These are phyloP conservation scores for Gasteruption jaculator DNA, from an alignment of 2,888 invertebrate species.

Conservation along the genomic window DNA sequence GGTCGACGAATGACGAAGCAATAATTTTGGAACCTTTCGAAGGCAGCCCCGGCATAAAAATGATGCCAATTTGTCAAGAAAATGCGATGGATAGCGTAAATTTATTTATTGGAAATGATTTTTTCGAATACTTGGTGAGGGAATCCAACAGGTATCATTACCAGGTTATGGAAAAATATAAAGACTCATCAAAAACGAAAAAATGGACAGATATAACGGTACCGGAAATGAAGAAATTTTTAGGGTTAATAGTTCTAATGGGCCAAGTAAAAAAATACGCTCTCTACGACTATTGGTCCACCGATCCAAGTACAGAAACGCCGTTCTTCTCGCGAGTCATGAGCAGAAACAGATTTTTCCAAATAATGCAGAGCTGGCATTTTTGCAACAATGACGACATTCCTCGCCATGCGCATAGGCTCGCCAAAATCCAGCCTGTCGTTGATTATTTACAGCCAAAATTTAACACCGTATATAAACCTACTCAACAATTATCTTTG, in stretches of 20 bases:
- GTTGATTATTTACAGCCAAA: constrained; percentile 18
- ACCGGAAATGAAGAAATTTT: constrained; percentile 22
- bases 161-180: constrained; percentile 18
- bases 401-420: constrained; percentile 14
- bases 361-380: constrained; percentile 20
- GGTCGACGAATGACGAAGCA: constrained; percentile 19
- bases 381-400: constrained; percentile 20
- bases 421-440: constrained; percentile 21
- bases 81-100: constrained; percentile 17
- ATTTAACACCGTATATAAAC: constrained; percentile 23
- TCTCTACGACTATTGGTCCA: constrained; percentile 22
- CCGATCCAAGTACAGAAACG: constrained; percentile 19
- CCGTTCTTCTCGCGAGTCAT: constrained; percentile 21
- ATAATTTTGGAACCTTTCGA: constrained; percentile 18
- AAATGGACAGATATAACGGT: constrained; percentile 20
- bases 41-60: constrained; percentile 16
- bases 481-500: constrained; percentile 21
- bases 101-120: constrained; percentile 24
- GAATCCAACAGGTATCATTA: constrained; percentile 24
- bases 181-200: constrained; percentile 13
- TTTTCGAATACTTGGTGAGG: constrained; percentile 17
- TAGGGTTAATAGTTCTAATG: constrained; percentile 21
- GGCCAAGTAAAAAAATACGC: constrained; percentile 19
- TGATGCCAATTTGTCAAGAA: constrained; percentile 17
- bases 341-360: constrained; percentile 21